phyloP scores from a whole-genome alignment of 2,888 invertebrate genomes.

The Ophion ellenae region DNA sequence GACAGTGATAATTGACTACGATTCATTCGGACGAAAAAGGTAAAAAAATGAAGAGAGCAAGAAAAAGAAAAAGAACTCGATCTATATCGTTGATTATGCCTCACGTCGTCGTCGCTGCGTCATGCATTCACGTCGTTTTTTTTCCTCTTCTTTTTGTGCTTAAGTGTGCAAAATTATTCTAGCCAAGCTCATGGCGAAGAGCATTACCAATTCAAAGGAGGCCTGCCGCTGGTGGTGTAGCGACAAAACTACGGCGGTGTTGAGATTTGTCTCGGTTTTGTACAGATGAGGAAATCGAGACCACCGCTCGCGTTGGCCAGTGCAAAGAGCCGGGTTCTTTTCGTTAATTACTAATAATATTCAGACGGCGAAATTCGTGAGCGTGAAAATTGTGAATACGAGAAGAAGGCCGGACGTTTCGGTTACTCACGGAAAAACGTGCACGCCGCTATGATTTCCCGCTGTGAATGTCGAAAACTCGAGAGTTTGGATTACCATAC shows the following conservation, averaged over 20 bases:
- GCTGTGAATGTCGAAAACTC: slow-evolving; percentile 52
- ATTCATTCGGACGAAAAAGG: too few species aligned
- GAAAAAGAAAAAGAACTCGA: slow-evolving; percentile 4
- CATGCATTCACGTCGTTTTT: slow-evolving; percentile 39
- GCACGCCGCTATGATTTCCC: slow-evolving; percentile 49
- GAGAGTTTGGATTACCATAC: slow-evolving; percentile 75
- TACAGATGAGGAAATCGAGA: slow-evolving; percentile 52
- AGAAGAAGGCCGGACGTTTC: slow-evolving; percentile 28
- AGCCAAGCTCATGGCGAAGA: slow-evolving; percentile 43
- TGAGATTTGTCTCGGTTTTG: slow-evolving; percentile 45
- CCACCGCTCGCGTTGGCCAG: slow-evolving; percentile 5
- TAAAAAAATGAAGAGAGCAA: background rate
- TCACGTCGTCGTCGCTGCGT: slow-evolving; percentile 31
- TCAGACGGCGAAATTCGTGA: slow-evolving; percentile 72
- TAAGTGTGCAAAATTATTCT: slow-evolving; percentile 62
- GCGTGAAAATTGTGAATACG: slow-evolving; percentile 72
- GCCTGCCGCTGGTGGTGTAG: slow-evolving; percentile 14
- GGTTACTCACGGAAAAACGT: slow-evolving; percentile 41
- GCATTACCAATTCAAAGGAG: slow-evolving; percentile 70
- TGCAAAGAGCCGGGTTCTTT: slow-evolving; percentile 70
- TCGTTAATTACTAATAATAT: slow-evolving; percentile 83
- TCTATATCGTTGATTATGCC: slow-evolving; percentile 27
- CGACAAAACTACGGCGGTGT: slow-evolving; percentile 24
- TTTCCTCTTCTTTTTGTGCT: slow-evolving; percentile 22
- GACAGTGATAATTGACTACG: too few species aligned